Base-by-base conservation (phyloP, 1,140 invertebrate genomes). In the Penaeus indicus region DNA sequence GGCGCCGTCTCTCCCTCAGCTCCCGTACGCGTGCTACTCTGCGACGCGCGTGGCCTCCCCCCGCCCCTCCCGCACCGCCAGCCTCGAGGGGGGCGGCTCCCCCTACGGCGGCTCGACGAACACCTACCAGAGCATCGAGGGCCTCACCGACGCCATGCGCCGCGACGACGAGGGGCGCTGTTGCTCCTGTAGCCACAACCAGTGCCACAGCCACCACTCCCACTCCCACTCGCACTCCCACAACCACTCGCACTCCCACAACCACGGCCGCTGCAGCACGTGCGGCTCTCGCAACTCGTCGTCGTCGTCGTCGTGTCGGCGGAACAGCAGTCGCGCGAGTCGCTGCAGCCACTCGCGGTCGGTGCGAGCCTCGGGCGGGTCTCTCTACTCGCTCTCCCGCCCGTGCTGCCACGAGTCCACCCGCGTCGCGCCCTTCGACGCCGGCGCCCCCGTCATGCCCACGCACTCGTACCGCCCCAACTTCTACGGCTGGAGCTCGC, bases 111-210 rank as follows among this genome's bases (percentile, higher is more conserved):
- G 84, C 7, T 91, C 90, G 60, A 89, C 90, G 47, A 87, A 86
- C 81, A 91, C 90, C 32, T 91, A 91, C 85, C 90, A 91, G 60
- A 91, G 90, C 88, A 91, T 91, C 79, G 90, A 91, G 18, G 89
- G 89, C 21, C 86, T 90, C n/a, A 85, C 85, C 3, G 88, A 83
- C 61, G 90, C 85, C 64, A 47, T 85, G 25, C 86, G 61, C 84
- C 75, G 64, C 42, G 90, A 90, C 87, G 82, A 80, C 32, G 84
- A 85, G 61, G 47, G 16, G 38, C 86, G 75, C 67, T 85, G 81
- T 27, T 85, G 81, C 80, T 85, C 83, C 80, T 86, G 80, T 61
- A 84, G 89, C 61, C 83, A 84, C 61, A 77, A 60, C 60, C 85
- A 86, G 83, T 86, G 81, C 54, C 89, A 79, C 80, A 38, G 61